A percentile compares a stretch with the other conserved stretches of the same genome.
phyloP scores from a whole-genome alignment of 2,113 vertebrate species.

The Suncus etruscus region DNA sequence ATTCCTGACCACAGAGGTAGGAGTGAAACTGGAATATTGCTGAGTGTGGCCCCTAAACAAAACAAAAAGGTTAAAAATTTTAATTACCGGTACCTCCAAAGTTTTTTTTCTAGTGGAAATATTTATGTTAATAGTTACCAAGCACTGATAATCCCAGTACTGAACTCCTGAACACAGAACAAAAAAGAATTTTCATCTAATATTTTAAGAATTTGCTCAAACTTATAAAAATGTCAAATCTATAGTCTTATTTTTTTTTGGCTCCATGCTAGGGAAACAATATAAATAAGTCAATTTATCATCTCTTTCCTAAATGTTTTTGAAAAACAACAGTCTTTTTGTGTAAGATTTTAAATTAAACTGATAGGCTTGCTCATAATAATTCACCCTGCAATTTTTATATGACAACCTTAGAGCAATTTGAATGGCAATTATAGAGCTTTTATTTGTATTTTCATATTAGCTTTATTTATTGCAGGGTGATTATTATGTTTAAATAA shows the following conservation, averaged over 20 bases:
- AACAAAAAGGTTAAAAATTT: neutral
- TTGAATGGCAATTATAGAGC: slow-evolving; percentile 51
- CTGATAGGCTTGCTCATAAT: neutral
- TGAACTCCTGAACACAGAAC: neutral
- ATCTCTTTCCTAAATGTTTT: neutral
- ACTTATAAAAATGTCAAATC: neutral
- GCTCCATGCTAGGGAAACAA: neutral
- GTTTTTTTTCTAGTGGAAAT: slow-evolving; percentile 18
- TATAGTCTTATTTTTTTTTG: neutral
- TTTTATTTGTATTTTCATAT: slow-evolving; percentile 75
- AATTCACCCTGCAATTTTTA: slow-evolving; percentile 1
- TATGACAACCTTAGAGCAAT: slow-evolving; percentile 31
- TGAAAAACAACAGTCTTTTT: neutral
- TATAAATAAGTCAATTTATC: neutral
- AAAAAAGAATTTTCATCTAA: neutral
- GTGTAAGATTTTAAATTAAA: neutral
- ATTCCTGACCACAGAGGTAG: too few species aligned
- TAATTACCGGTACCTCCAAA: slow-evolving; percentile 15
- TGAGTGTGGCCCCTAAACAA: too few species aligned
- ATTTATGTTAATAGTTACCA: slow-evolving; percentile 5
- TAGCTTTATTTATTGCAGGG: slow-evolving; percentile 72
- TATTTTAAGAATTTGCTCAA: slow-evolving; percentile 43
- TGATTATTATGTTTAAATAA: slow-evolving; percentile 72
- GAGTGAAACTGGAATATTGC: too few species aligned
- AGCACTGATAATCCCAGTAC: slow-evolving; percentile 1